Percentiles rank a stretch among this genome's conserved stretches.
phyloP scores from a whole-genome alignment of 2,113 vertebrate species.

The Butorides virescens region DNA sequence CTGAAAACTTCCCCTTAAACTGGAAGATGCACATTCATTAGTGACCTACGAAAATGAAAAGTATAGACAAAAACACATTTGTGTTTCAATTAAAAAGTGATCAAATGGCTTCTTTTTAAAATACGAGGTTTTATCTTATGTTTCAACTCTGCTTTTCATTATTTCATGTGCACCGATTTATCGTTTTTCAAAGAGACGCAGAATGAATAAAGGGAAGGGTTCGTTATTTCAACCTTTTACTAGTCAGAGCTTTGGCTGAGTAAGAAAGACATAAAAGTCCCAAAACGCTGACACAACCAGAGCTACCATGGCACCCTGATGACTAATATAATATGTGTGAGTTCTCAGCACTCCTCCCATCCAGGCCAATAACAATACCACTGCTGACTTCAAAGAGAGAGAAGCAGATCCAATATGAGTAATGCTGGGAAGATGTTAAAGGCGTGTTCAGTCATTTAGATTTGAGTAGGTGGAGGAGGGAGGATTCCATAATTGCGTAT shows the following conservation, averaged over 20 bases:
- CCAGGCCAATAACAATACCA: conserved; percentile 21
- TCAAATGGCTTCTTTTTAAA: not conserved
- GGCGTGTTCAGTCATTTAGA: conserved; percentile 63
- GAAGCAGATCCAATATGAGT: conserved; percentile 47
- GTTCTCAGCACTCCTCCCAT: conserved; percentile 59
- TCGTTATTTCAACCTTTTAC: not conserved
- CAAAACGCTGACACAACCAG: conserved; percentile 58
- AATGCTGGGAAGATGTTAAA: conserved; percentile 62
- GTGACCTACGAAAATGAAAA: not conserved
- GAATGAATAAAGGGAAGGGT: not conserved
- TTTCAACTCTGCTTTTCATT: not conserved
- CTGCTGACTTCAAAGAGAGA: conserved; percentile 66
- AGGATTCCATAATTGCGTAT: conserved; percentile 49
- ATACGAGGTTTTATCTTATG: not conserved
- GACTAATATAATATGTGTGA: conserved; percentile 55
- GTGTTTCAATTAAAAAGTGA: not conserved
- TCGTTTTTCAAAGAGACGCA: not conserved
- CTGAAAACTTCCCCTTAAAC: not conserved
- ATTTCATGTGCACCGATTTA: not conserved
- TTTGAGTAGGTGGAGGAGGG: conserved; percentile 66
- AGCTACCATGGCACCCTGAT: conserved; percentile 10
- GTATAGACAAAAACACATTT: not conserved
- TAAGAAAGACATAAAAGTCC: conserved; percentile 20
- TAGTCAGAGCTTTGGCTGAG: conserved; percentile 30
- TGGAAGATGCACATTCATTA: not conserved